Evolutionary conservation across 2,888 invertebrate species (phyloP).

Genomic region (Ennomos fuscantarius): DNA sequence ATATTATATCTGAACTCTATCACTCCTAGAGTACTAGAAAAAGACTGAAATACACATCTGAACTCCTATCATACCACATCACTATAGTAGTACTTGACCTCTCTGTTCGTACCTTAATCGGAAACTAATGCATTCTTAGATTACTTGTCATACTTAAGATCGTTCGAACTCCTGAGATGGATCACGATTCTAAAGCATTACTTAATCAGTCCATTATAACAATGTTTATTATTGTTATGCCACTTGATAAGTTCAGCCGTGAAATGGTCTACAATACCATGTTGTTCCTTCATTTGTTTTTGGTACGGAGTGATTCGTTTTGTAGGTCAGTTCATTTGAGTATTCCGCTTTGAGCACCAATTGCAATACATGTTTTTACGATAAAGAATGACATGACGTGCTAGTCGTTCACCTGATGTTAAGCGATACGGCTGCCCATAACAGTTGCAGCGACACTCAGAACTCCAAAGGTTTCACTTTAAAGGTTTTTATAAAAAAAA

Average conservation of each 20-base stretch:
- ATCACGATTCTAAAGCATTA: slow-evolving; percentile 32
- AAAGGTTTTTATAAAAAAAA: too few species aligned
- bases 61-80: slow-evolving; percentile 17
- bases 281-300: slow-evolving; percentile 1
- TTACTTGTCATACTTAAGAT: slow-evolving; percentile 25
- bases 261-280: slow-evolving; percentile 2
- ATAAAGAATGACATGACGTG: too few species aligned
- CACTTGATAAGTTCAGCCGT: slow-evolving; percentile 31
- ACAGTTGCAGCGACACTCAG: too few species aligned
- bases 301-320: not conserved
- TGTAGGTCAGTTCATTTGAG: too few species aligned
- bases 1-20: too few species aligned
- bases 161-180: slow-evolving; percentile 13
- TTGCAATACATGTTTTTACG: too few species aligned
- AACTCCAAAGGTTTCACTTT: too few species aligned
- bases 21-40: not conserved
- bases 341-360: too few species aligned
- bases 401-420: too few species aligned
- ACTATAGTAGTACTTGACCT: slow-evolving; percentile 37
- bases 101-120: slow-evolving; percentile 35
- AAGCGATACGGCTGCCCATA: too few species aligned
- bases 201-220: slow-evolving; percentile 25
- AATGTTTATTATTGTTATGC: slow-evolving; percentile 16
- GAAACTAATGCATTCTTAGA: slow-evolving; percentile 40
- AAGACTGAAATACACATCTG: not conserved